Evolutionary conservation across 2,888 invertebrate species (phyloP).

Genomic region (Zootermopsis nevadensis): DNA sequence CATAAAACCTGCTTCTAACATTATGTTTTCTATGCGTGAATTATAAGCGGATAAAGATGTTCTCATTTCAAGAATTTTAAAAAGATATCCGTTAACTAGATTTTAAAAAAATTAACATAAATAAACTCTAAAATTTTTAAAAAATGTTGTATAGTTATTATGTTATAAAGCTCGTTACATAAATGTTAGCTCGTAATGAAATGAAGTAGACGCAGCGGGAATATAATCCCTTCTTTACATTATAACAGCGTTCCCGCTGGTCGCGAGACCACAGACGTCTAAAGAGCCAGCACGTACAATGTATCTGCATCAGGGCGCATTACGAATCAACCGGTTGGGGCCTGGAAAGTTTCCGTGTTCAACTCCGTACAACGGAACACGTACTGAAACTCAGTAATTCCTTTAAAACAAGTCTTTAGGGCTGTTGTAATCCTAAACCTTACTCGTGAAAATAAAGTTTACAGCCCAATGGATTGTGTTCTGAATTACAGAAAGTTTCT

Average conservation of each 20-base stretch:
- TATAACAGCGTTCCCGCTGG: slow-evolving; percentile 27
- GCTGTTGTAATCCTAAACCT: too few species aligned
- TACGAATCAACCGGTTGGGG: too few species aligned
- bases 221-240: slow-evolving; percentile 33
- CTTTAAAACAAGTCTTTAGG: too few species aligned
- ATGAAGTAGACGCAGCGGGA: slow-evolving; percentile 33
- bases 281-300: background rate
- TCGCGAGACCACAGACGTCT: background rate
- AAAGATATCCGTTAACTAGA: background rate
- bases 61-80: background rate
- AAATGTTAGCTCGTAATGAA: slow-evolving; percentile 24
- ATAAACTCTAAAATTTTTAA: background rate
- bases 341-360: too few species aligned
- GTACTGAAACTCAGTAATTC: too few species aligned
- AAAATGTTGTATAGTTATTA: slow-evolving; percentile 8
- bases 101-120: slow-evolving; percentile 1
- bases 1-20: too few species aligned
- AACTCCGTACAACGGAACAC: too few species aligned
- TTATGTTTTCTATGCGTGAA: too few species aligned
- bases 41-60: too few species aligned
- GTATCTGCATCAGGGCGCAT: background rate
- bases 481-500: too few species aligned
- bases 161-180: slow-evolving; percentile 5
- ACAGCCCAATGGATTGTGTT: too few species aligned
- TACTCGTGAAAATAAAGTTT: too few species aligned